These are phyloP conservation scores for Leuciscus idus DNA, from an alignment of 2,113 vertebrate genomes.

Conservation along the genomic window DNA sequence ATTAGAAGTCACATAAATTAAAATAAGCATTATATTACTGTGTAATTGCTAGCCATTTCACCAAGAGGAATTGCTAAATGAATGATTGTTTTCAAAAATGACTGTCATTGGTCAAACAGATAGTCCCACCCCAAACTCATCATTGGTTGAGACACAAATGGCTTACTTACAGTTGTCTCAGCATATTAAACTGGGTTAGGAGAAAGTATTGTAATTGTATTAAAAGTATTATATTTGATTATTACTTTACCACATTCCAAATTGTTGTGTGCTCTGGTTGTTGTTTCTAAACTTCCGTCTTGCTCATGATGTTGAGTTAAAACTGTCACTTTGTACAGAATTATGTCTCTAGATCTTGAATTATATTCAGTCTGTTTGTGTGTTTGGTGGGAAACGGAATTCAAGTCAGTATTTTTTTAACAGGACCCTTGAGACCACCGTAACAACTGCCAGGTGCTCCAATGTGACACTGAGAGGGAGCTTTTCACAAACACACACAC, in stretches of 20 bases:
- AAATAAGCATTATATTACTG: no score
- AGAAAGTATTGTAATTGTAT: not conserved
- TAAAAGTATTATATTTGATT: not conserved
- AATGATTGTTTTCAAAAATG: not conserved
- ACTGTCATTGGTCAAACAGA: not conserved
- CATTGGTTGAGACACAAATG: not conserved
- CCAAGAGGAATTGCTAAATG: not conserved
- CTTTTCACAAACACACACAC: conserved; percentile 53
- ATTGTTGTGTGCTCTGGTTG: not conserved
- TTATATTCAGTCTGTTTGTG: conserved; percentile 18
- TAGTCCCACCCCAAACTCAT: not conserved
- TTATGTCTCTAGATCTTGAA: conserved; percentile 14
- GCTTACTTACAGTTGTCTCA: not conserved
- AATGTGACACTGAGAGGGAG: conserved; percentile 68
- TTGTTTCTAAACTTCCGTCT: conserved; percentile 6
- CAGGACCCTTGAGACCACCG: conserved; percentile 69
- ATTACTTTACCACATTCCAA: not conserved
- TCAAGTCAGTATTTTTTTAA: conserved; percentile 66
- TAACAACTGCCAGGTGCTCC: conserved; percentile 75
- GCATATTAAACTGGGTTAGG: not conserved
- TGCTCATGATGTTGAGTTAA: conserved; percentile 5
- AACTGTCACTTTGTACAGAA: conserved; percentile 29
- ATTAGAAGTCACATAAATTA: no score
- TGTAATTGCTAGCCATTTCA: not conserved
- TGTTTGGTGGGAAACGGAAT: conserved; percentile 54